These are phyloP conservation scores for Apeira syringaria DNA, from an alignment of 2,888 invertebrate genomes.

Conservation along the genomic window DNA sequence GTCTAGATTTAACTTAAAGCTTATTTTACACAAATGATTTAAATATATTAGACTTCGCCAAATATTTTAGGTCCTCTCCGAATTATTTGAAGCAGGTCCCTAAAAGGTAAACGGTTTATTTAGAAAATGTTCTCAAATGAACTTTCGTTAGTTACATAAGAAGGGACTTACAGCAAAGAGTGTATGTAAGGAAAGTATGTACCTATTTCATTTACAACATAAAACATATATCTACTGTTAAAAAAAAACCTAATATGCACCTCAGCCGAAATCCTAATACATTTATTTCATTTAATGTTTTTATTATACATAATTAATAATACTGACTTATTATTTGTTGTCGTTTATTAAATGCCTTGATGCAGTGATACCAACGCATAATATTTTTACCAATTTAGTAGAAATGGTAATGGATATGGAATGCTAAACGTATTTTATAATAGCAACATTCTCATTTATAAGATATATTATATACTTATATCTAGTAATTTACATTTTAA, in stretches of 20 bases:
- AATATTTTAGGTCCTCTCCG: too few relatives aligned
- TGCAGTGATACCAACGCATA: conserved; percentile 41
- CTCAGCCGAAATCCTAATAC: too few relatives aligned
- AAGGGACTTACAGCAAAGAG: too few relatives aligned
- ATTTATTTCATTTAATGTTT: conserved; percentile 29
- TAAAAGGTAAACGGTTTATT: too few relatives aligned
- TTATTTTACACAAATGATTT: conserved; percentile 37
- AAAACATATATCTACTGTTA: too few relatives aligned
- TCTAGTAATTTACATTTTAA: conserved; percentile 27
- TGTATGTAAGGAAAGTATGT: too few relatives aligned
- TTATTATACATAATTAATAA: conserved; percentile 56
- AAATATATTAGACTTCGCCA: conserved; percentile 44
- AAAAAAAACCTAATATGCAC: too few relatives aligned
- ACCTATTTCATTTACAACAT: too few relatives aligned
- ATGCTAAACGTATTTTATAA: conserved; percentile 43
- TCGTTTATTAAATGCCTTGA: conserved; percentile 65
- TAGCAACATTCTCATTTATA: conserved; percentile 17
- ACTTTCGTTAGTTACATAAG: too few relatives aligned
- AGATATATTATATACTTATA: conserved; percentile 21
- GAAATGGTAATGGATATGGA: conserved; percentile 46
- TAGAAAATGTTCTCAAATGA: too few relatives aligned
- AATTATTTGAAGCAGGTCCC: too few relatives aligned
- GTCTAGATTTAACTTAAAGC: conserved; percentile 49
- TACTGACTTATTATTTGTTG: conserved; percentile 56
- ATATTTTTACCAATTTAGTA: conserved; percentile 19